Conservation (phyloP, 2,888 invertebrate genomes). For the Lucinisca nassula region DNA sequence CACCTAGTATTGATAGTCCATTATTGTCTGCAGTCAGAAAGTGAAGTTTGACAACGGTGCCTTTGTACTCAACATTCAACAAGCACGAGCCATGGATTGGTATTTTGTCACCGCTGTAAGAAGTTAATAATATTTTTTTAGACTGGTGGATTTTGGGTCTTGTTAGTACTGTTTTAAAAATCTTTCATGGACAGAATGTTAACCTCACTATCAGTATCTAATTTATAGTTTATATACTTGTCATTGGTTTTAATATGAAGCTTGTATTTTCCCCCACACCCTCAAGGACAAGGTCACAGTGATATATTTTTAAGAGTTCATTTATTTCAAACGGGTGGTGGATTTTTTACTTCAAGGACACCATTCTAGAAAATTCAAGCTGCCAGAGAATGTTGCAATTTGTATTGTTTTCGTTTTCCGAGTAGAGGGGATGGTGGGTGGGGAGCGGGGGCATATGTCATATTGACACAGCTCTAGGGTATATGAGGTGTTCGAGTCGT, state of each 20-base stretch:
- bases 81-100: slow-evolving; percentile 26
- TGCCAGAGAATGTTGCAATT: too few relatives aligned
- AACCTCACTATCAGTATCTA: slow-evolving; percentile 37
- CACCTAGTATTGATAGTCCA: slow-evolving; percentile 9
- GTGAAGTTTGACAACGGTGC: neutral
- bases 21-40: slow-evolving; percentile 4
- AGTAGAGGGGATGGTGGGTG: too few relatives aligned
- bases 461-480: too few relatives aligned
- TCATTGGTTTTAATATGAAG: slow-evolving; percentile 8
- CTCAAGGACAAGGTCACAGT: neutral
- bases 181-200: slow-evolving; percentile 23
- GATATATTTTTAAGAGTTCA: too few relatives aligned
- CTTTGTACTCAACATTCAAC: neutral
- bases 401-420: too few relatives aligned
- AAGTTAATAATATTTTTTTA: slow-evolving; percentile 26
- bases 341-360: too few relatives aligned
- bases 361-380: too few relatives aligned
- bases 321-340: too few relatives aligned
- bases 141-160: slow-evolving; percentile 28
- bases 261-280: neutral
- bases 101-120: slow-evolving; percentile 29
- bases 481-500: too few relatives aligned
- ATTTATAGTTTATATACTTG: slow-evolving; percentile 20
- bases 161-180: neutral
- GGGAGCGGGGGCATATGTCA: too few relatives aligned